A percentile compares a stretch with the other conserved stretches of the same genome.
phyloP scores from a whole-genome alignment of 64 coral and sea anemone species.

The Hydrozoanthus tunicans region DNA sequence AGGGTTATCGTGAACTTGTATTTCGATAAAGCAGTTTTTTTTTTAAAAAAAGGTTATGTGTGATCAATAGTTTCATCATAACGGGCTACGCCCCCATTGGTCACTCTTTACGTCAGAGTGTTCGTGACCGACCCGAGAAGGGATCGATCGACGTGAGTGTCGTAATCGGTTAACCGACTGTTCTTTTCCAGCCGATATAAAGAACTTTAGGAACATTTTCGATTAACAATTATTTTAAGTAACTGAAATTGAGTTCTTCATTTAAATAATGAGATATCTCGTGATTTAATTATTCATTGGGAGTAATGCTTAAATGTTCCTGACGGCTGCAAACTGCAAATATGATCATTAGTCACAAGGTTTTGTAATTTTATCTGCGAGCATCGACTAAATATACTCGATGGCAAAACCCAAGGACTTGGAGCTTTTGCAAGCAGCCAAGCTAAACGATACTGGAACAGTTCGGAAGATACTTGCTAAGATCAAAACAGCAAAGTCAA shows the following conservation, averaged over 20 bases:
- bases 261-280: background rate
- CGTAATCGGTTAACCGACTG: constrained; percentile 46
- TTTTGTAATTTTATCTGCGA: constrained; percentile 16
- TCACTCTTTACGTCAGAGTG: background rate
- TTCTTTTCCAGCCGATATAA: background rate
- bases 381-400: background rate
- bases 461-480: constrained; percentile 78
- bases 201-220: background rate
- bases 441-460: constrained; percentile 67
- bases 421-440: constrained; percentile 87
- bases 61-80: background rate
- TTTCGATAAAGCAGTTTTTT: no score
- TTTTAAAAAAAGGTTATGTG: background rate
- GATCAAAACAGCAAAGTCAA: constrained; percentile 77
- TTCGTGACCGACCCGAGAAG: constrained; percentile 19
- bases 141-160: constrained; percentile 28
- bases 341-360: background rate
- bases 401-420: constrained; percentile 86
- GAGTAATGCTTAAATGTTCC: background rate
- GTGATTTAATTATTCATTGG: background rate
- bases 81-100: background rate
- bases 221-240: background rate
- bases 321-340: constrained; percentile 16
- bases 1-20: no score
- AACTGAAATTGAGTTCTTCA: constrained; percentile 11